Evolutionary conservation across 2,888 invertebrate genomes (phyloP).

Genomic region (Temnothorax ravouxi): DNA sequence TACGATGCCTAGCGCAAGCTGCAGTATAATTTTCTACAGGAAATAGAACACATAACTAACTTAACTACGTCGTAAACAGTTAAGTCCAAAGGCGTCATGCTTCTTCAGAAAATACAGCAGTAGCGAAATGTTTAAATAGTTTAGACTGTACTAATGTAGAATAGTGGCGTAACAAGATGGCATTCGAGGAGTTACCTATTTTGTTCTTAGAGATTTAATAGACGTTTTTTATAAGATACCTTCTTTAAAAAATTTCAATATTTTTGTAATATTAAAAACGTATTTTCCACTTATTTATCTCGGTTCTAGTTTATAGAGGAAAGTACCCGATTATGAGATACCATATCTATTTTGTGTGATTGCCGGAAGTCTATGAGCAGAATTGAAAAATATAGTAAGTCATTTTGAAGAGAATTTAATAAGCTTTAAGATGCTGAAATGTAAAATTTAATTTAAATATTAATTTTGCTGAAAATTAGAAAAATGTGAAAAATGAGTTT

Average conservation of each 20-base stretch:
- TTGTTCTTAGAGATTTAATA: not conserved
- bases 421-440: no score
- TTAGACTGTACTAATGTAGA: not conserved
- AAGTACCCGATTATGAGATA: no score
- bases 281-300: not conserved
- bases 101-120: conserved; percentile 4
- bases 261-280: not conserved
- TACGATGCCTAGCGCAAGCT: not conserved
- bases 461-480: no score
- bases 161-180: not conserved
- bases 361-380: no score
- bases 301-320: no score
- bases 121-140: conserved; percentile 10
- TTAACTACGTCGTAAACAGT: conserved; percentile 35
- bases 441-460: no score
- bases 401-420: no score
- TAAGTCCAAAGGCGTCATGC: not conserved
- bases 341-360: no score
- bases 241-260: not conserved
- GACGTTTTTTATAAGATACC: not conserved
- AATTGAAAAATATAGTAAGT: no score
- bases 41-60: conserved; percentile 7
- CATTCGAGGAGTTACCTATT: not conserved
- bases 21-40: conserved; percentile 10
- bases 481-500: no score